Evolutionary conservation across 2,888 invertebrate species (phyloP).

Genomic region (Schrankia costaestrigalis): DNA sequence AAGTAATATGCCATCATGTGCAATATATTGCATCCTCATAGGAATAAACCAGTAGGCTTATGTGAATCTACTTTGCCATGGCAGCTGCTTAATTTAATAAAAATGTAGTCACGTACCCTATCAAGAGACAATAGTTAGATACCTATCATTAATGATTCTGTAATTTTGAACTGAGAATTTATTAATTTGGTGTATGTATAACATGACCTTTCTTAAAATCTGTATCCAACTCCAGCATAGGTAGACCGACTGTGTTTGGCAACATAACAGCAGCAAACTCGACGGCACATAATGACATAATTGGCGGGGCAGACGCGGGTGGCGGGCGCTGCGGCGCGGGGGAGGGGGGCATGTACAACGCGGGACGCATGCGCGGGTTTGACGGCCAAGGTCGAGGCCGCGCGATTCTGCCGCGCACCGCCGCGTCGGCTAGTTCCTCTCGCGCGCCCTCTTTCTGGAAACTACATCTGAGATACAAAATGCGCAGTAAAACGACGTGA

Average conservation of each 20-base stretch:
- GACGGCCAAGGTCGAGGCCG: constrained; percentile 81
- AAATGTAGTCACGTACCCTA: too few relatives aligned
- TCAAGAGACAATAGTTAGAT: too few relatives aligned
- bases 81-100: too few relatives aligned
- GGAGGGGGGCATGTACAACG: too few relatives aligned
- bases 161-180: too few relatives aligned
- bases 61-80: too few relatives aligned
- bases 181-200: constrained; percentile 20
- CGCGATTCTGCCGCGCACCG: constrained; percentile 77
- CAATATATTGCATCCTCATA: too few relatives aligned
- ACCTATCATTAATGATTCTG: too few relatives aligned
- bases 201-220: constrained; percentile 39
- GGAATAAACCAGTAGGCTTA: too few relatives aligned
- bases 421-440: constrained; percentile 68
- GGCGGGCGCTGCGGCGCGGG: constrained; percentile 39
- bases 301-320: constrained; percentile 57
- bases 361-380: constrained; percentile 78
- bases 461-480: constrained; percentile 52
- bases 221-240: constrained; percentile 55
- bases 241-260: constrained; percentile 69
- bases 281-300: constrained; percentile 76
- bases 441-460: constrained; percentile 61
- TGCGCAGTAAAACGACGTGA: constrained; percentile 64
- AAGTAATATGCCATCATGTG: too few relatives aligned
- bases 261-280: constrained; percentile 58